Conservation (phyloP, 2,797 vertebrate species). For the Trachops cirrhosus region DNA sequence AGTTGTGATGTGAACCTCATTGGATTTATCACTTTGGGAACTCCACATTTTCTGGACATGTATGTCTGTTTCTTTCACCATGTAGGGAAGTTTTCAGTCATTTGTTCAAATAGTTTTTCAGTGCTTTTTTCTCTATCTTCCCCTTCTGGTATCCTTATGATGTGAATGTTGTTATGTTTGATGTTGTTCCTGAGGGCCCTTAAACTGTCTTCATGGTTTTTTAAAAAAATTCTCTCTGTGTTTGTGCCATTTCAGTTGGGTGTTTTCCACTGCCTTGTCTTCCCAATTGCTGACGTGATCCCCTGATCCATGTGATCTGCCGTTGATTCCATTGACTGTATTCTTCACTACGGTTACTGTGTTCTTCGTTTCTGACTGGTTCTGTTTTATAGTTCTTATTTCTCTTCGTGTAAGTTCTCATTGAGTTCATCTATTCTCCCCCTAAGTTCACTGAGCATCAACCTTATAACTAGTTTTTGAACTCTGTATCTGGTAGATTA, state of each 20-base stretch:
- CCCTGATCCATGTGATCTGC: neutral
- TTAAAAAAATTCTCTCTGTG: neutral
- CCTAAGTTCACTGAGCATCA: neutral
- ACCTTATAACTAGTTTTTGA: neutral
- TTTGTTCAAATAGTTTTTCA: neutral
- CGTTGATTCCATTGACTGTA: neutral
- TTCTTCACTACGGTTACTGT: neutral
- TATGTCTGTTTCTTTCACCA: neutral
- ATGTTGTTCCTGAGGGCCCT: neutral
- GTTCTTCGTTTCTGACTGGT: neutral
- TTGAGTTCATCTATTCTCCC: neutral
- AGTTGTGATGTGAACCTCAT: neutral
- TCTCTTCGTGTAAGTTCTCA: neutral
- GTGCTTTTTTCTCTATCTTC: neutral
- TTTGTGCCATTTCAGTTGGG: neutral
- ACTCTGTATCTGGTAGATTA: neutral
- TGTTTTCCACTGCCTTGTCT: neutral
- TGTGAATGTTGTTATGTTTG: too few species aligned
- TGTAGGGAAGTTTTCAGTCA: neutral
- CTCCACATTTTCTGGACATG: neutral
- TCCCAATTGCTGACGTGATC: neutral
- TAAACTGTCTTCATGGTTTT: neutral
- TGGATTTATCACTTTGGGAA: neutral
- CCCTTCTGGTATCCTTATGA: neutral
- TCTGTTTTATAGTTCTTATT: neutral